Percentiles rank a stretch among this genome's conserved stretches.
phyloP scores from a whole-genome alignment of 2,113 vertebrate genomes.

The Ophiodon elongatus region DNA sequence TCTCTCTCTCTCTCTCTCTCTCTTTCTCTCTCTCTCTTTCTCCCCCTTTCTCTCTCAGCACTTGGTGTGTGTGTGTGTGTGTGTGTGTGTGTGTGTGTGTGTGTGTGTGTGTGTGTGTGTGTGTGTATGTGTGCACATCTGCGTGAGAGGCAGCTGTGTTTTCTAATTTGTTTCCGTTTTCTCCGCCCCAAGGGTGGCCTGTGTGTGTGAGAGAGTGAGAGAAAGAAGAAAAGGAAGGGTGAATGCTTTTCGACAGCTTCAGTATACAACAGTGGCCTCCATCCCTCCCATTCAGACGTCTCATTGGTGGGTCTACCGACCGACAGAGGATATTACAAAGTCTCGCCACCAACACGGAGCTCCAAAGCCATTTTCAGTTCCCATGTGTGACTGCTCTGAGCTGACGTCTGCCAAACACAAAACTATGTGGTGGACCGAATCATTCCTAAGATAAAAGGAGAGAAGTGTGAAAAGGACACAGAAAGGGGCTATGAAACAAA shows the following conservation, averaged over 20 bases:
- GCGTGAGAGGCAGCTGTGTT: slow-evolving; percentile 67
- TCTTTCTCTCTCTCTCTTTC: not conserved
- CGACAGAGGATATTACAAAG: slow-evolving; percentile 9
- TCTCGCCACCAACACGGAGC: not conserved
- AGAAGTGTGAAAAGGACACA: slow-evolving; percentile 12
- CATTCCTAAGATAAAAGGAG: not conserved
- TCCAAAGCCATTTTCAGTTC: slow-evolving; percentile 10
- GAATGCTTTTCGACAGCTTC: slow-evolving; percentile 37
- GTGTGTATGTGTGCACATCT: slow-evolving; percentile 44
- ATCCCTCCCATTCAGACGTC: slow-evolving; percentile 6
- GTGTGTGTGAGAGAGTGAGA: slow-evolving; percentile 3
- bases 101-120: no score
- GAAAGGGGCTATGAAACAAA: not conserved
- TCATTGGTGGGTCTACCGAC: slow-evolving; percentile 33
- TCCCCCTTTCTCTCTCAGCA: slow-evolving; percentile 9
- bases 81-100: slow-evolving; percentile 9
- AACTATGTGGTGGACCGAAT: slow-evolving; percentile 16
- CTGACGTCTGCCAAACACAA: not conserved
- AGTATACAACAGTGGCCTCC: slow-evolving; percentile 32
- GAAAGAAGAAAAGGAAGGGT: not conserved
- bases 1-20: slow-evolving; percentile 3
- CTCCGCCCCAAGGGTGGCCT: slow-evolving; percentile 8
- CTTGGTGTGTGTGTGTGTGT: slow-evolving; percentile 28
- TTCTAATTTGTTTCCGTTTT: slow-evolving; percentile 48
- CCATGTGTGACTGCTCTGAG: slow-evolving; percentile 18